A percentile compares a stretch with the other conserved stretches of the same genome.
Evolutionary conservation across 2,113 vertebrate species (phyloP).

Genomic region (Laterallus jamaicensis): DNA sequence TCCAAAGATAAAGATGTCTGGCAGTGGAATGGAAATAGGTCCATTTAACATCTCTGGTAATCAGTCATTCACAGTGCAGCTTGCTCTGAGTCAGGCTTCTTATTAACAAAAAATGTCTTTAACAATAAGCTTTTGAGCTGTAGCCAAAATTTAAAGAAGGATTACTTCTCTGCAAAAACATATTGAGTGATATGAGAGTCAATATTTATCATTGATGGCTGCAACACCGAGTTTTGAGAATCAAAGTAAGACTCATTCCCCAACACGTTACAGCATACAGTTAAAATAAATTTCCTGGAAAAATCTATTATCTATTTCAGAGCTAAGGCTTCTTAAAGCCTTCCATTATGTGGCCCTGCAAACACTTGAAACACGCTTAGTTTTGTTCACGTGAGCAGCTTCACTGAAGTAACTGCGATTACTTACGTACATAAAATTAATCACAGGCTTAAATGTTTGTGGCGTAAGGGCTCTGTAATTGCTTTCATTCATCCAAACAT

Average conservation of each 20-base stretch:
- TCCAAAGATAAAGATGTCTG: not conserved
- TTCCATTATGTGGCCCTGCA: not conserved
- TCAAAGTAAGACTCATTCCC: not conserved
- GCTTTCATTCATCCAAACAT: conserved; percentile 42
- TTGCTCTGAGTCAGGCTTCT: not conserved
- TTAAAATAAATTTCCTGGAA: not conserved
- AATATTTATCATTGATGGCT: not conserved
- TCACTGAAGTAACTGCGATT: not conserved
- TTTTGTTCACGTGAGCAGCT: not conserved
- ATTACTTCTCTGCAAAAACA: conserved; percentile 5
- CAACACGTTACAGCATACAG: not conserved
- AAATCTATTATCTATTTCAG: not conserved
- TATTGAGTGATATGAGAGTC: not conserved
- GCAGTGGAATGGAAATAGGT: not conserved
- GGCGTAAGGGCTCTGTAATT: not conserved
- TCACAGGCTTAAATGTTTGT: conserved; percentile 22
- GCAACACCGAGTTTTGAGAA: not conserved
- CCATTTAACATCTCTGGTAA: not conserved
- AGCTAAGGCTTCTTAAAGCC: not conserved
- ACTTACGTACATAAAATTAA: conserved; percentile 22
- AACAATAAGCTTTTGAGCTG: conserved; percentile 18
- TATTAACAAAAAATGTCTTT: not conserved
- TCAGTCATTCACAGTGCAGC: not conserved
- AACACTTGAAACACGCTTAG: not conserved
- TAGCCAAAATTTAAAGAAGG: not conserved